A percentile compares a stretch with the other conserved stretches of the same genome.
These are phyloP conservation scores for Ormyrus nitidulus DNA, from an alignment of 2,888 invertebrate genomes.

Conservation along the genomic window DNA sequence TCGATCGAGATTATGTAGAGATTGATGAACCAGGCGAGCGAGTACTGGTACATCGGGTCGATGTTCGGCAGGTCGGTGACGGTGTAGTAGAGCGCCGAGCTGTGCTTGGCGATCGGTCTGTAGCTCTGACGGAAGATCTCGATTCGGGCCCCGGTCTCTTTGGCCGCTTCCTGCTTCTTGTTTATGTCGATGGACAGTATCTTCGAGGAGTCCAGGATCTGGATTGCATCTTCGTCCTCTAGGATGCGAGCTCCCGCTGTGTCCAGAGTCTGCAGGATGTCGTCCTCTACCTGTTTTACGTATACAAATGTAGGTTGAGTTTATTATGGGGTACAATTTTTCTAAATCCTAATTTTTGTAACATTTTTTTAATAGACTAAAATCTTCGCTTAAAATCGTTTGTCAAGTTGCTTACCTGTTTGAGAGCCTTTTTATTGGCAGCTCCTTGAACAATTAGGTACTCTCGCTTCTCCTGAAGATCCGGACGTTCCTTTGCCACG, in stretches of 20 bases:
- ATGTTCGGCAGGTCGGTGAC: conserved; percentile 89
- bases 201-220: conserved; percentile 92
- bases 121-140: conserved; percentile 86
- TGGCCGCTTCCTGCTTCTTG: conserved; percentile 87
- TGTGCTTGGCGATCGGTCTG: conserved; percentile 86
- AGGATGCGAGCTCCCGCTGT: conserved; percentile 91
- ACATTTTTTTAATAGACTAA: background rate
- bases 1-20: conserved; percentile 87
- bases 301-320: no score
- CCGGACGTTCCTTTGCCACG: conserved; percentile 90
- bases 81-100: conserved; percentile 88
- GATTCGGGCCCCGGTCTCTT: conserved; percentile 86
- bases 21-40: conserved; percentile 90
- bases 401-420: conserved; percentile 72
- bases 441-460: conserved; percentile 87
- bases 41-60: conserved; percentile 94
- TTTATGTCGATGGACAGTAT: conserved; percentile 87
- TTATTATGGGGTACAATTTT: no score
- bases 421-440: conserved; percentile 86
- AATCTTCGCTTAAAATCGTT: background rate
- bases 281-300: conserved; percentile 83
- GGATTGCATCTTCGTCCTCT: conserved; percentile 93
- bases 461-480: conserved; percentile 88
- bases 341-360: no score
- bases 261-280: conserved; percentile 89